Conservation (phyloP, 2,888 invertebrate genomes). For the Noctuana brunneofusca region DNA sequence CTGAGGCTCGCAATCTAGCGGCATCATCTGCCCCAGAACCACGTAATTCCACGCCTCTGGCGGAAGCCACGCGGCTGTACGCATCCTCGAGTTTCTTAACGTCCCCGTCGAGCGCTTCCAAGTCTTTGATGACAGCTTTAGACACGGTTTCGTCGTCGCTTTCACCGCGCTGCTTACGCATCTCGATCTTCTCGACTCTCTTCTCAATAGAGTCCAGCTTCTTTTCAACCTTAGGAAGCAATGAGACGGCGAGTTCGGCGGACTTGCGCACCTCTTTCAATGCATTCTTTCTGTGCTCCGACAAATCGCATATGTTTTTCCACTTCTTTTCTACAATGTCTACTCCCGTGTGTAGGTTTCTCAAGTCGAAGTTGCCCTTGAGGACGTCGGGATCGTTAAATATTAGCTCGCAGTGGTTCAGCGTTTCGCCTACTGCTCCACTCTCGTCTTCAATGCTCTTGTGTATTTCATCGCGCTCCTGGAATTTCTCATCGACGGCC, state of each 20-base stretch:
- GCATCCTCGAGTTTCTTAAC: conserved; percentile 86
- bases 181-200: conserved; percentile 79
- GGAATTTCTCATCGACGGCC: conserved; percentile 86
- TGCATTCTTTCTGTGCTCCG: conserved; percentile 83
- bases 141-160: conserved; percentile 81
- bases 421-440: conserved; percentile 88
- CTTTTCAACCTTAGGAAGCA: conserved; percentile 85
- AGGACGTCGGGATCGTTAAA: conserved; percentile 88
- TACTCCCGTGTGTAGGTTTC: conserved; percentile 85
- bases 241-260: conserved; percentile 84
- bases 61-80: conserved; percentile 86
- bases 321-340: conserved; percentile 90
- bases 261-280: conserved; percentile 81
- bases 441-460: conserved; percentile 90
- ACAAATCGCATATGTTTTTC: conserved; percentile 89
- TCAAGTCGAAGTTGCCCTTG: conserved; percentile 87
- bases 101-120: conserved; percentile 85
- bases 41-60: conserved; percentile 84
- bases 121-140: conserved; percentile 79
- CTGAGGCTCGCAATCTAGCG: conserved; percentile 85
- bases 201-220: conserved; percentile 84
- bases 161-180: conserved; percentile 70
- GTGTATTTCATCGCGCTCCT: conserved; percentile 88
- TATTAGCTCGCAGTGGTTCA: conserved; percentile 90
- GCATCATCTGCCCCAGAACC: conserved; percentile 87